These are phyloP conservation scores for Drosophila persimilis DNA, from an alignment of 1,140 invertebrate species.

Conservation along the genomic window DNA sequence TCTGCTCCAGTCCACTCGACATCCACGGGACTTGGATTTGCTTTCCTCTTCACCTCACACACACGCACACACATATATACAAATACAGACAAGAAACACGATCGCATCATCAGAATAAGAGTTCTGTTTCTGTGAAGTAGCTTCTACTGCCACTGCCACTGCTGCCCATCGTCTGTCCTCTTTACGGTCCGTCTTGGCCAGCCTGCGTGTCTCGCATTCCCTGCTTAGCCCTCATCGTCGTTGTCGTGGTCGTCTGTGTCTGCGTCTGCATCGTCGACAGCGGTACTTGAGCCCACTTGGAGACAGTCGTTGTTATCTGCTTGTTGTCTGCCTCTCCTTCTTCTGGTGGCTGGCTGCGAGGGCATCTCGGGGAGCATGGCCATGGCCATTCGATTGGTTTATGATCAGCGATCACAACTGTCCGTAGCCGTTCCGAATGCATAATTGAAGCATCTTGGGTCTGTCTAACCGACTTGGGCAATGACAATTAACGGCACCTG, in stretches of 20 bases:
- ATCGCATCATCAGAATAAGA: slow-evolving; percentile 65
- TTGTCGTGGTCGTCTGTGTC: not conserved
- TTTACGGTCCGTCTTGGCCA: slow-evolving; percentile 57
- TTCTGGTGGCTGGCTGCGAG: slow-evolving; percentile 11
- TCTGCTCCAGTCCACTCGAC: slow-evolving; percentile 27
- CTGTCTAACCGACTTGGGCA: too few species aligned
- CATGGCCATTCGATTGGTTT: slow-evolving; percentile 40
- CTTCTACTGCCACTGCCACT: slow-evolving; percentile 42
- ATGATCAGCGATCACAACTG: slow-evolving; percentile 33
- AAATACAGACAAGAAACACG: slow-evolving; percentile 26
- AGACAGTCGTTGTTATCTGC: slow-evolving; percentile 65
- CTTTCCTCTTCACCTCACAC: slow-evolving; percentile 29
- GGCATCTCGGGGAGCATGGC: slow-evolving; percentile 25
- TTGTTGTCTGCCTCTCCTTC: slow-evolving; percentile 36
- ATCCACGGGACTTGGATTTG: slow-evolving; percentile 28
- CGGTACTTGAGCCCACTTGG: slow-evolving; percentile 73
- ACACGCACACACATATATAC: slow-evolving; percentile 33
- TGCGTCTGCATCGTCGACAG: slow-evolving; percentile 2
- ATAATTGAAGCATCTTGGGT: not conserved
- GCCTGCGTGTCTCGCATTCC: slow-evolving; percentile 71
- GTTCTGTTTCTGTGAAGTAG: slow-evolving; percentile 65
- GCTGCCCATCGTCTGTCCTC: slow-evolving; percentile 8
- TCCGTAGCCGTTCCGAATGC: slow-evolving; percentile 1
- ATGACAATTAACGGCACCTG: too few species aligned
- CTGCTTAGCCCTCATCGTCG: slow-evolving; percentile 26